A percentile compares a stretch with the other conserved stretches of the same genome.
These are phyloP conservation scores for Thrips palmi DNA, from an alignment of 1,140 invertebrate genomes.

Conservation along the genomic window DNA sequence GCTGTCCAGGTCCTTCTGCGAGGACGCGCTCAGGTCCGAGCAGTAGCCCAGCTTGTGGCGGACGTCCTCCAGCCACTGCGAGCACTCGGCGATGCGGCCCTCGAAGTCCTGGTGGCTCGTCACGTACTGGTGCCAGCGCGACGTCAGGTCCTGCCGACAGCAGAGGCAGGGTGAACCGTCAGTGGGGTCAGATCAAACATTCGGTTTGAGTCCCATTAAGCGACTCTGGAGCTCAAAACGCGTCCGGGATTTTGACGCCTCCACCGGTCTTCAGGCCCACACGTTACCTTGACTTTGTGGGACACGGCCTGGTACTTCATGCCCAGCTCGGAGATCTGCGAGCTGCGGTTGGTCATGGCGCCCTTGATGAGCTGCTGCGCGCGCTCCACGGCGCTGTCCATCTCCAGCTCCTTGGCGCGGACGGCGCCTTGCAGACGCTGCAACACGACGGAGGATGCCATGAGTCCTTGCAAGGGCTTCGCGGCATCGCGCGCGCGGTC, in stretches of 20 bases:
- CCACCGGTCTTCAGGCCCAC: too few relatives aligned
- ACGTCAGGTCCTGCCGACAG: conserved; percentile 60
- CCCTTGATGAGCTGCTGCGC: conserved; percentile 68
- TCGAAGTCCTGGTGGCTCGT: conserved; percentile 76
- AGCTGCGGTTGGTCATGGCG: conserved; percentile 34
- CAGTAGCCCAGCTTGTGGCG: conserved; percentile 69
- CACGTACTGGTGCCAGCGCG: conserved; percentile 83
- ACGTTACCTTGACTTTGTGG: conserved; percentile 66
- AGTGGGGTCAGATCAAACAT: too few relatives aligned
- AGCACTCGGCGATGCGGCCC: conserved; percentile 56
- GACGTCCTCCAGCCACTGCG: conserved; percentile 67
- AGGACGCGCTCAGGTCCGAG: conserved; percentile 57
- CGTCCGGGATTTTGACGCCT: too few relatives aligned
- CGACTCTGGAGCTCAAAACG: too few relatives aligned
- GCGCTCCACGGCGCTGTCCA: conserved; percentile 79
- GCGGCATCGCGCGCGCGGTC: too few relatives aligned
- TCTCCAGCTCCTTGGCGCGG: conserved; percentile 76
- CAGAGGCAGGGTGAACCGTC: too few relatives aligned
- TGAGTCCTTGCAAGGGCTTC: too few relatives aligned
- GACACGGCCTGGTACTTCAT: conserved; percentile 80
- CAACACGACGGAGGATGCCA: conserved; percentile 9
- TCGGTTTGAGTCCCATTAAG: too few relatives aligned
- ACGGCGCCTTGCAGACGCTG: conserved; percentile 72
- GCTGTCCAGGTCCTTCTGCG: conserved; percentile 66
- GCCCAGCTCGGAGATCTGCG: conserved; percentile 69